These are phyloP conservation scores for Rosalia funebris DNA, from an alignment of 2,888 invertebrate species.

Conservation along the genomic window DNA sequence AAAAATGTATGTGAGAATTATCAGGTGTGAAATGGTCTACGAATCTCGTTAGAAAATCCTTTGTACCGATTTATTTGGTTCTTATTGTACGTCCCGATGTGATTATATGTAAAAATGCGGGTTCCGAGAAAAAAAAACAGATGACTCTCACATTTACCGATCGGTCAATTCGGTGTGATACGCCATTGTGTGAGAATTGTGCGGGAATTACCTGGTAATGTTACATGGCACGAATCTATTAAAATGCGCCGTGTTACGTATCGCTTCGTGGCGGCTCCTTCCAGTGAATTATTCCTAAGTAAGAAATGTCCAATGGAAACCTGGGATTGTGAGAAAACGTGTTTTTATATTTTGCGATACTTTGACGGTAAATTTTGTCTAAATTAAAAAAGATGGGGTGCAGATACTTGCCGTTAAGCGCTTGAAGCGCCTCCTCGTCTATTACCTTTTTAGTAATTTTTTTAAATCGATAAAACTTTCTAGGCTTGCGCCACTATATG, in stretches of 20 bases:
- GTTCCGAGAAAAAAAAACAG: slow-evolving; percentile 16
- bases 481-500: too few relatives aligned
- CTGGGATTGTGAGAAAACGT: neutral
- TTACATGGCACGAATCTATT: slow-evolving; percentile 21
- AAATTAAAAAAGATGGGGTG: too few relatives aligned
- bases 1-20: slow-evolving; percentile 41
- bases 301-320: too few relatives aligned
- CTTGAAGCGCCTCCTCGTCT: too few relatives aligned
- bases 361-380: too few relatives aligned
- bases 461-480: too few relatives aligned
- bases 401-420: too few relatives aligned
- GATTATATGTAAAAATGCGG: slow-evolving; percentile 24
- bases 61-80: slow-evolving; percentile 16
- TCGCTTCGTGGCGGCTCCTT: too few relatives aligned
- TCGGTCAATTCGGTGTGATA: slow-evolving; percentile 6
- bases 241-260: slow-evolving; percentile 24
- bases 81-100: slow-evolving; percentile 11
- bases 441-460: too few relatives aligned
- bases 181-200: slow-evolving; percentile 29
- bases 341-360: too few relatives aligned
- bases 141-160: slow-evolving; percentile 29
- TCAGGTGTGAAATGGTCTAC: slow-evolving; percentile 42
- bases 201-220: slow-evolving; percentile 26
- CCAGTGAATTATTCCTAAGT: too few relatives aligned
- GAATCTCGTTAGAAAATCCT: slow-evolving; percentile 39